Evolutionary conservation across 2,797 vertebrate species (phyloP), one percentile per base, ranked within the genome.

Genomic region (Halcyon badia): DNA sequence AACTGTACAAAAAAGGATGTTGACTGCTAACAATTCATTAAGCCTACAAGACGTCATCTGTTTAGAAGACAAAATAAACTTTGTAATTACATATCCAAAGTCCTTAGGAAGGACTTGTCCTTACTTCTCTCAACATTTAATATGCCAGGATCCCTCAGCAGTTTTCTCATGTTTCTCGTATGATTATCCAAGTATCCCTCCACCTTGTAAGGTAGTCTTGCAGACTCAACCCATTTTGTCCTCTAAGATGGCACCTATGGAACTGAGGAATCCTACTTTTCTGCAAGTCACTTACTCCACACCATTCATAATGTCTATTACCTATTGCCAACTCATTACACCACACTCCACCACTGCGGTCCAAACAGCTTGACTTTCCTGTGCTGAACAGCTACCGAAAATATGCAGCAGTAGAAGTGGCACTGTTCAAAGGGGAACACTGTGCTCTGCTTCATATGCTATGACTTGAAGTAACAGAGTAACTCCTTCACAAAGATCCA

Each of bases 261-360:
- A 73, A 80, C 24, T 46, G 22, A 70, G 35, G 20, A 77, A 83
- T 33, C 24, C 6, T 62, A 30, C 19, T 78, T 75, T 81, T 71
- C 48, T 48, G 26, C 10, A 81, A 68, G 39, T 68, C 33, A 64
- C 41, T 77, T 48, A 42, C 16, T 60, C 24, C 0, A 0, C 37
- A 41, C 5, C 8, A 62, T 58, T 73, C 30, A 64, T 46, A 52
- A 77, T 21, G 20, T 46, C 81, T 30, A 62, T 70, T 58, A 61
- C 4, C 6, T 77, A 56, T 9, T 0, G 0, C 46, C 16, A 76
- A 5, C 6, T 81, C 24, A 46, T 35, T 33, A 61, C 22, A 69
- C 11, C 49, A 10, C 44, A 30, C 13, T 44, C 30, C 61, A 68
- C 26, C 18, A 7, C 18, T 64, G 42, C n/a, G 33, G 35, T 24